Evolutionary conservation across 1,140 invertebrate species (phyloP), one percentile per base, ranked within the genome.

Genomic region (Maniola jurtina): DNA sequence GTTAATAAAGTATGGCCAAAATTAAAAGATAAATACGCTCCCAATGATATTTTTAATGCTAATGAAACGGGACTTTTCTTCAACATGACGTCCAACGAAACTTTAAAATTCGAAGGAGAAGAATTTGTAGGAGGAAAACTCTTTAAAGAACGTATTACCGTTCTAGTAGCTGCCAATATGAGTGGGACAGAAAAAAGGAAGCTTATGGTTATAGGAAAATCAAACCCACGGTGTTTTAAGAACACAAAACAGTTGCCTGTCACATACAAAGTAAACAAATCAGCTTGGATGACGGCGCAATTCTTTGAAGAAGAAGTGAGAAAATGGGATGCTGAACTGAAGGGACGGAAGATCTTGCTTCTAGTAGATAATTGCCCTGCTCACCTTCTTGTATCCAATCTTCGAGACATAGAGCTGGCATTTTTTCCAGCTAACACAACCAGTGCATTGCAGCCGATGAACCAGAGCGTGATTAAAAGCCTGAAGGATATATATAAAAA

Each of bases 231-330:
- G 2, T 62, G 60, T 62, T 62, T 57, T 9, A 57, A 57, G 9
- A 57, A 57, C 75, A 72, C 86, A 48, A 81, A 77, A 65, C 73
- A 71, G 63, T 75, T 92, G 64, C 86, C 82, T 62, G 79, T 87
- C 38, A 67, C 79, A 58, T 92, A 92, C 77, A 71, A 73, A 57
- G 72, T 72, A 57, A 92, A 92, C 72, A 85, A 80, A 64, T 92
- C 85, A 72, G 88, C 91, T 57, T 93, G 91, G 91, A 92, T 92
- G 89, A 92, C 87, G 13, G 70, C 62, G 61, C 63, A 72, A 70
- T 64, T 86, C 68, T 77, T 79, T 76, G 71, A 77, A 76, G 69
- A 78, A 60, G 73, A 77, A 70, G 65, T 81, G 48, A 54, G 72
- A 71, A 73, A 73, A 38, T 79, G 75, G 72, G 73, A 80, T 73